phyloP scores from a whole-genome alignment of 1,140 invertebrate genomes.

The Aphelinus atriplicis region DNA sequence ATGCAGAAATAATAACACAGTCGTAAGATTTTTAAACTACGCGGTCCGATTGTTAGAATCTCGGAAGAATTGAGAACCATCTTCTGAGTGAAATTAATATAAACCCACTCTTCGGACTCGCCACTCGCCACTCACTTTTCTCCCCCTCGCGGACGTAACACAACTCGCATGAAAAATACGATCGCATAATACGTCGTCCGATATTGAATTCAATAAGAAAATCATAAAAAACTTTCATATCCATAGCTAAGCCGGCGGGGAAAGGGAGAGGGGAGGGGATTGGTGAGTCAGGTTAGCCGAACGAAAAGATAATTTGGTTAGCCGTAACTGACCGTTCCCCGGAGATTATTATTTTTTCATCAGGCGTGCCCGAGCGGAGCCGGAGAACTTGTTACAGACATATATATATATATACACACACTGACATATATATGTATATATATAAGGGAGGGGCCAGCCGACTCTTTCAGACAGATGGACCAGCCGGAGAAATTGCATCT shows the following conservation, averaged over 20 bases:
- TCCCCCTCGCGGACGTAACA: too few species aligned
- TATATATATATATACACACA: too few species aligned
- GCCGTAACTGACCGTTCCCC: slow-evolving; percentile 62
- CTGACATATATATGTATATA: too few species aligned
- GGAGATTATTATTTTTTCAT: slow-evolving; percentile 67
- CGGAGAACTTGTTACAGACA: not conserved
- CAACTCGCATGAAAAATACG: too few species aligned
- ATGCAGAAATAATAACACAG: too few species aligned
- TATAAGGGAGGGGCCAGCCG: slow-evolving; percentile 15
- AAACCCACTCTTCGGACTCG: too few species aligned
- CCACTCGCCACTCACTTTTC: too few species aligned
- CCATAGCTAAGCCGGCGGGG: slow-evolving; percentile 15
- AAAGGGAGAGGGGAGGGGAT: not conserved
- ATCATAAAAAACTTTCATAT: slow-evolving; percentile 18
- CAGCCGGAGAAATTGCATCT: slow-evolving; percentile 63
- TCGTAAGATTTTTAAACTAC: too few species aligned
- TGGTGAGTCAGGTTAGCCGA: slow-evolving; percentile 1
- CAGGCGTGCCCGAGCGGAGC: slow-evolving; percentile 39
- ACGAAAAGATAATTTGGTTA: slow-evolving; percentile 47
- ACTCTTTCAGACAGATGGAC: slow-evolving; percentile 51
- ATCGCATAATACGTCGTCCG: too few species aligned
- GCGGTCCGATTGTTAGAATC: too few species aligned
- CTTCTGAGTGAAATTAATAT: too few species aligned
- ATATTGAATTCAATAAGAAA: slow-evolving; percentile 10
- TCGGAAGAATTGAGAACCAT: too few species aligned